Evolutionary conservation across 2,888 invertebrate genomes (phyloP).

Genomic region (Cheilosia vulpina): DNA sequence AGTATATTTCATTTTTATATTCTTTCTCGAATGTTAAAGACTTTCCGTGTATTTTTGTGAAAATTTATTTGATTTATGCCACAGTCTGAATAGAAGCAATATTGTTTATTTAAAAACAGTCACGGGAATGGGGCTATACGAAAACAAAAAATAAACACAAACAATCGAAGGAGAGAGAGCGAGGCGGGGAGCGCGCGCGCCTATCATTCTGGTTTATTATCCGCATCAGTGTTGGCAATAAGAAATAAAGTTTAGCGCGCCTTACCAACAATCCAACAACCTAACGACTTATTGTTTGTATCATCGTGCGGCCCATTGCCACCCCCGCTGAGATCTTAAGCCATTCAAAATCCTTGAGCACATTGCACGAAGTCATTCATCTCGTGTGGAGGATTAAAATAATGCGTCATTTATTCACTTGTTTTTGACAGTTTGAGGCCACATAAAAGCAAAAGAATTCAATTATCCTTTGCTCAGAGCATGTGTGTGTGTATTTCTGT

Average conservation of each 20-base stretch:
- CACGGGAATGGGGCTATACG: background rate
- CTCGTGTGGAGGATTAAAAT: slow-evolving; percentile 61
- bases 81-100: slow-evolving; percentile 62
- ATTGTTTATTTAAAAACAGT: slow-evolving; percentile 62
- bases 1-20: slow-evolving; percentile 71
- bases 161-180: background rate
- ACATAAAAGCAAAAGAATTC: slow-evolving; percentile 33
- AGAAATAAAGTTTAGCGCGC: slow-evolving; percentile 29
- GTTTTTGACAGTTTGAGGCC: slow-evolving; percentile 58
- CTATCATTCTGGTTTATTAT: slow-evolving; percentile 44
- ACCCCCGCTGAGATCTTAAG: slow-evolving; percentile 16
- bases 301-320: slow-evolving; percentile 6
- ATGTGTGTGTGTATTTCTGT: background rate
- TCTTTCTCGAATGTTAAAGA: slow-evolving; percentile 46
- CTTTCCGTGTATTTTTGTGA: slow-evolving; percentile 36
- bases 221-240: slow-evolving; percentile 9
- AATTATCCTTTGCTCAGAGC: slow-evolving; percentile 27
- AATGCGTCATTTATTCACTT: slow-evolving; percentile 67
- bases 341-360: slow-evolving; percentile 41
- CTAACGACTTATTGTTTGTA: slow-evolving; percentile 56
- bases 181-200: background rate
- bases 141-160: slow-evolving; percentile 20
- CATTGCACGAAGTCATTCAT: slow-evolving; percentile 58
- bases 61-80: slow-evolving; percentile 74
- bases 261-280: slow-evolving; percentile 32